These are phyloP conservation scores for Felis catus DNA, from an alignment of 2,113 vertebrate genomes.

Conservation along the genomic window DNA sequence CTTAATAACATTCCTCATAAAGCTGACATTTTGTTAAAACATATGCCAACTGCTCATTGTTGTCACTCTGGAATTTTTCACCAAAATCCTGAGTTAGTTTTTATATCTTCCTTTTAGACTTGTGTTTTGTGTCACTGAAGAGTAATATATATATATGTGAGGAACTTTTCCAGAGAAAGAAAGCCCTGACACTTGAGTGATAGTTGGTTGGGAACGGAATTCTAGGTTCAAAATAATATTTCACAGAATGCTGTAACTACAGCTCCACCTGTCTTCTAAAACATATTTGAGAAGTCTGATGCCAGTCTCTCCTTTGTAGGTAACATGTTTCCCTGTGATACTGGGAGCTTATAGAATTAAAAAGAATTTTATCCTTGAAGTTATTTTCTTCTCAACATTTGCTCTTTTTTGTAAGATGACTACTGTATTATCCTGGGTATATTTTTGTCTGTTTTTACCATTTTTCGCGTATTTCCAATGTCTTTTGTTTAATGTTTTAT, in stretches of 20 bases:
- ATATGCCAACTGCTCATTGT: background rate
- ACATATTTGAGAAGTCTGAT: background rate
- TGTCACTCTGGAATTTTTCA: slow-evolving; percentile 23
- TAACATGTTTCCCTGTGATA: background rate
- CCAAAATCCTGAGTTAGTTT: background rate
- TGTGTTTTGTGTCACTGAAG: background rate
- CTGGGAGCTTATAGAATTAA: background rate
- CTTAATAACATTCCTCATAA: slow-evolving; percentile 20
- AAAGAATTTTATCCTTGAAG: background rate
- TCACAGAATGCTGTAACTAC: background rate
- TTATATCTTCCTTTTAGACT: background rate
- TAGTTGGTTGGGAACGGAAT: background rate
- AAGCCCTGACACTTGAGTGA: background rate
- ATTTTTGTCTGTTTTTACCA: background rate
- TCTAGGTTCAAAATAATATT: background rate
- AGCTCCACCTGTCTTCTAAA: background rate
- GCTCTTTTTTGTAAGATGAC: background rate
- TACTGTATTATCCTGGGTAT: background rate
- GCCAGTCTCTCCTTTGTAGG: background rate
- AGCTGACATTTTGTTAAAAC: background rate
- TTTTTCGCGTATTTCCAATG: background rate
- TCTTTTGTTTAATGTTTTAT: background rate
- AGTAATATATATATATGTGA: background rate
- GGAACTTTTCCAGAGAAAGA: background rate
- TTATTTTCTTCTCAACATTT: background rate